Evolutionary conservation across 2,797 vertebrate species (phyloP), one percentile per base, ranked within the genome.

Genomic region (Zalophus californianus): DNA sequence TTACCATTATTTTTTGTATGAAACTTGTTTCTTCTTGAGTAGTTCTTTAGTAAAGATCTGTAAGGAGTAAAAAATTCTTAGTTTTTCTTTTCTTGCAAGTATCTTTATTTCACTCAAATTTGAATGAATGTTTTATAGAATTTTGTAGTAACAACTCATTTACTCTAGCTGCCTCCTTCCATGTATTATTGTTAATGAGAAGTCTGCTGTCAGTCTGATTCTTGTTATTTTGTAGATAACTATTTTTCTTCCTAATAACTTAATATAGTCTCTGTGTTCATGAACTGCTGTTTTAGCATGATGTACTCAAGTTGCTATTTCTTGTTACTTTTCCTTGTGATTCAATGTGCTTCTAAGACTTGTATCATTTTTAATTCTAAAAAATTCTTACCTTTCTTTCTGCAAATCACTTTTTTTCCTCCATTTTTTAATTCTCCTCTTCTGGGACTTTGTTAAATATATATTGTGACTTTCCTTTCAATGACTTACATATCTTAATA

Each of bases 141-240:
- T 54, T 75, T 52, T 93, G 25, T 41, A 77, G 9, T 25, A 10
- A 80, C 3, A 60, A 60, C 83, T 94, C 44, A 83, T 41, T 93
- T 93, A 60, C 32, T 60, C 6, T 62, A 56, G 25, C 7, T 82
- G 4, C 66, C 21, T 95, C 68, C 2, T 77, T 9, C n/a, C 23
- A 64, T 90, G 56, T 75, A 41, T 88, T 88, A 85, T 50, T 93
- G 80, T 5, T 92, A 41, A 87, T 77, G 29, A 91, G 85, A 75
- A 89, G 23, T 90, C 35, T 70, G 23, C 64, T 64, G 14, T 64
- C 58, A 58, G 15, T 92, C 23, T 86, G 75, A 78, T 38, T 77
- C n/a, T 90, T 90, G 38, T 18, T 64, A 25, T 52, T 88, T 72
- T 68, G 68, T 32, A 95, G 27, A 82, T 95, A 86, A 82, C 18